Conservation (phyloP, 2,888 invertebrate genomes). For the Kryphioiulus occultus region DNA sequence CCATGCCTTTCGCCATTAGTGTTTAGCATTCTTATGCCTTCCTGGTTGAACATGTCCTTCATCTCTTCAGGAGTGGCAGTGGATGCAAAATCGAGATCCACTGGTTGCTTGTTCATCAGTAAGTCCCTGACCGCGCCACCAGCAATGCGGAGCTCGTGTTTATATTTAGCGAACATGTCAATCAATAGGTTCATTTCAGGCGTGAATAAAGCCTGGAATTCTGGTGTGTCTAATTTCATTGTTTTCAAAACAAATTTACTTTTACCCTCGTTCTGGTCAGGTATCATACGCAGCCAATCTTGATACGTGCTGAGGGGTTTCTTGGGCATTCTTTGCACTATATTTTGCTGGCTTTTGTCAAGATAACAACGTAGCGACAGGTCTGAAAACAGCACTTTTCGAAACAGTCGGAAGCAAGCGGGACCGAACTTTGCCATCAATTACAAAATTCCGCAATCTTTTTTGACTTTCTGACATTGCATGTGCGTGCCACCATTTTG, state of each 20-base stretch:
- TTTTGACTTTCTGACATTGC: background rate
- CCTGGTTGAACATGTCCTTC: conserved; percentile 88
- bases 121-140: conserved; percentile 96
- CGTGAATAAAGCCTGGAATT: conserved; percentile 81
- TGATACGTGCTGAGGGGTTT: background rate
- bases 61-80: conserved; percentile 95
- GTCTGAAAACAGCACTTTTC: background rate
- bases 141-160: conserved; percentile 88
- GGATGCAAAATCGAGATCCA: conserved; percentile 97
- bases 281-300: background rate
- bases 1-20: conserved; percentile 89
- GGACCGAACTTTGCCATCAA: background rate
- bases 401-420: background rate
- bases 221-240: conserved; percentile 64
- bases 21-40: conserved; percentile 90
- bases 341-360: background rate
- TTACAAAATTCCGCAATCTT: background rate
- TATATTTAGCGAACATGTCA: conserved; percentile 78
- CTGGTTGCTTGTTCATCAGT: conserved; percentile 78
- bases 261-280: background rate
- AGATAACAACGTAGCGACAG: background rate
- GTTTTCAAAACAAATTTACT: conserved; percentile 24
- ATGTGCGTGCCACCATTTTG: background rate
- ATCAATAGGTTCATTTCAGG: conserved; percentile 77
- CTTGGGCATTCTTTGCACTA: background rate